Evolutionary conservation across 2,797 vertebrate genomes (phyloP).

Genomic region (Clarias pachynema): DNA sequence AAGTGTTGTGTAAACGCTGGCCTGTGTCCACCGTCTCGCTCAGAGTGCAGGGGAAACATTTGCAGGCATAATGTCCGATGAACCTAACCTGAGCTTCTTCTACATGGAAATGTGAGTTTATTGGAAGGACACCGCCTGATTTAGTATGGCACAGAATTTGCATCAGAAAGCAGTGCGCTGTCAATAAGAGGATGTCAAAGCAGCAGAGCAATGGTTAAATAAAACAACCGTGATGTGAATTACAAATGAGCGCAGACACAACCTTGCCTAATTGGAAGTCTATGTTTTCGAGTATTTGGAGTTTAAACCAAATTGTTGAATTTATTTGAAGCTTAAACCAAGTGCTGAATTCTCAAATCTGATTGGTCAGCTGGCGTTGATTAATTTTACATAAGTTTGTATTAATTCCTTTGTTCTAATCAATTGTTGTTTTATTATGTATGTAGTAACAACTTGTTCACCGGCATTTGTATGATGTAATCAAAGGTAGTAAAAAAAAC

Average conservation of each 20-base stretch:
- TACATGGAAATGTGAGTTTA: slow-evolving; percentile 71
- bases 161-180: slow-evolving; percentile 51
- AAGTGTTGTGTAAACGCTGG: slow-evolving; percentile 41
- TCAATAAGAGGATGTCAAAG: slow-evolving; percentile 17
- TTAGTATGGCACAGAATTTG: slow-evolving; percentile 68
- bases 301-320: neutral
- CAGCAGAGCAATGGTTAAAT: neutral
- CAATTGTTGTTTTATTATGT: neutral
- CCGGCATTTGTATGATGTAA: neutral
- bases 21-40: slow-evolving; percentile 33
- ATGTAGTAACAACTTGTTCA: neutral
- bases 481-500: neutral
- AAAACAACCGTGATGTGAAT: slow-evolving; percentile 24
- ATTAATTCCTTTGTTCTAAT: neutral
- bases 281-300: neutral
- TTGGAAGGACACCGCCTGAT: slow-evolving; percentile 67
- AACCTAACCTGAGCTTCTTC: slow-evolving; percentile 61
- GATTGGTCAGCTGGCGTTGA: neutral
- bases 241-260: slow-evolving; percentile 14
- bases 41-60: slow-evolving; percentile 53
- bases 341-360: neutral
- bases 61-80: slow-evolving; percentile 56
- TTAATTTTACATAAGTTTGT: neutral
- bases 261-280: neutral
- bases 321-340: no score